Conservation (phyloP, 2,888 invertebrate genomes). For the Cotesia congregata region DNA sequence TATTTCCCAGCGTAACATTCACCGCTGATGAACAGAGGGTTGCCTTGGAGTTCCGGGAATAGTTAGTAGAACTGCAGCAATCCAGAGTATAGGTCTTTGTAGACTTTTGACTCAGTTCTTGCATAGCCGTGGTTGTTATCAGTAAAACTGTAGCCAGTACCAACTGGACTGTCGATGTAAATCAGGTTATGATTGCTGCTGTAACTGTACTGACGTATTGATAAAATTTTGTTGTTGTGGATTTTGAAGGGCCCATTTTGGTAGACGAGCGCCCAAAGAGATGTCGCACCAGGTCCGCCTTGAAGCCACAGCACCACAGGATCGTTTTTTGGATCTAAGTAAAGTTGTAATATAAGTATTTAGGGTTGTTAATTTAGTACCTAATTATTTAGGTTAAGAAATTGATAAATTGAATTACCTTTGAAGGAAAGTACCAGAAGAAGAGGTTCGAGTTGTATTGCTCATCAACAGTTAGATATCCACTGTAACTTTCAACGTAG, state of each 20-base stretch:
- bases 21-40: conserved; percentile 89
- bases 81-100: conserved; percentile 82
- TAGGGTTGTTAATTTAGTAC: neutral
- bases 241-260: conserved; percentile 86
- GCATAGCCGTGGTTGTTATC: conserved; percentile 83
- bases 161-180: conserved; percentile 94
- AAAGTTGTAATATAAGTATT: conserved; percentile 1
- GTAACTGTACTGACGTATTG: conserved; percentile 84
- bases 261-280: conserved; percentile 84
- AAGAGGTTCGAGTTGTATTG: conserved; percentile 85
- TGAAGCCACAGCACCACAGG: conserved; percentile 88
- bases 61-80: conserved; percentile 86
- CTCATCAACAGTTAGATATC: conserved; percentile 87
- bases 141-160: conserved; percentile 93
- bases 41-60: conserved; percentile 81
- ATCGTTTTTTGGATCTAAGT: conserved; percentile 73
- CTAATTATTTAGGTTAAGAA: neutral
- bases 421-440: conserved; percentile 93
- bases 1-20: conserved; percentile 91
- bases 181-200: conserved; percentile 83
- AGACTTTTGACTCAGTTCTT: conserved; percentile 84
- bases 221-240: conserved; percentile 71
- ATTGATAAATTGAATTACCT: conserved; percentile 58
- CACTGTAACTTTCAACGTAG: conserved; percentile 80
- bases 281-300: conserved; percentile 88